Conservation (phyloP, 1,140 invertebrate species). For the Whitmania pigra region DNA sequence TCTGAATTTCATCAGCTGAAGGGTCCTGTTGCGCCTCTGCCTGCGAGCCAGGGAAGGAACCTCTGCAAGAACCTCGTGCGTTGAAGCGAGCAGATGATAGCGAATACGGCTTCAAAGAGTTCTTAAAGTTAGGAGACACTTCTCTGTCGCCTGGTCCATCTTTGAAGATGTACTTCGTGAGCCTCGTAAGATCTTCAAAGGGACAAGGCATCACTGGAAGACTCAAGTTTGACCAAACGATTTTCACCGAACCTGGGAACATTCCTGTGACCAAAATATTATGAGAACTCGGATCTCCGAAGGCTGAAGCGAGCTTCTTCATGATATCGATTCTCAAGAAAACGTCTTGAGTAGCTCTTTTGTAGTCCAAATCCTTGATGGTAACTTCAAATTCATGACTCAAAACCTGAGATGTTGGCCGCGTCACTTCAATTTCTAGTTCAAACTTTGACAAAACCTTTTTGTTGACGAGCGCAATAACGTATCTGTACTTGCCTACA, state of each 20-base stretch:
- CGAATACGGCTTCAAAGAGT: conserved; percentile 5
- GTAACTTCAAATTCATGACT: conserved; percentile 61
- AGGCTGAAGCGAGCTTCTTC: conserved; percentile 60
- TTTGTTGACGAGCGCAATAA: conserved; percentile 56
- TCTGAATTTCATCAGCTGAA: no score
- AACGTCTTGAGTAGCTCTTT: conserved; percentile 57
- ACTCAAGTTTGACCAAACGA: conserved; percentile 68
- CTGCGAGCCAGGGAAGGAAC: background rate
- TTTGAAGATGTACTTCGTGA: background rate
- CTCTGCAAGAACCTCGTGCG: background rate
- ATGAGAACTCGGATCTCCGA: conserved; percentile 58
- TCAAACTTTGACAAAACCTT: conserved; percentile 61
- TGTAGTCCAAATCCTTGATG: conserved; percentile 54
- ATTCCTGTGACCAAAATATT: conserved; percentile 57
- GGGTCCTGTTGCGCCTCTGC: no score
- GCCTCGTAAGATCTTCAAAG: background rate
- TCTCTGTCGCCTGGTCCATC: background rate
- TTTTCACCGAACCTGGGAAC: conserved; percentile 44
- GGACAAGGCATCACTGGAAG: conserved; percentile 51
- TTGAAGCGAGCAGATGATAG: background rate
- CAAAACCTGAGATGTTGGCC: conserved; percentile 29
- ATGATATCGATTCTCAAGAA: conserved; percentile 54
- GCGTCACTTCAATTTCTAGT: conserved; percentile 59
- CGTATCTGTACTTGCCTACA: conserved; percentile 48
- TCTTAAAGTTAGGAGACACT: background rate